Evolutionary conservation across 2,888 invertebrate genomes (phyloP).

Genomic region (Temnothorax rugatulus): DNA sequence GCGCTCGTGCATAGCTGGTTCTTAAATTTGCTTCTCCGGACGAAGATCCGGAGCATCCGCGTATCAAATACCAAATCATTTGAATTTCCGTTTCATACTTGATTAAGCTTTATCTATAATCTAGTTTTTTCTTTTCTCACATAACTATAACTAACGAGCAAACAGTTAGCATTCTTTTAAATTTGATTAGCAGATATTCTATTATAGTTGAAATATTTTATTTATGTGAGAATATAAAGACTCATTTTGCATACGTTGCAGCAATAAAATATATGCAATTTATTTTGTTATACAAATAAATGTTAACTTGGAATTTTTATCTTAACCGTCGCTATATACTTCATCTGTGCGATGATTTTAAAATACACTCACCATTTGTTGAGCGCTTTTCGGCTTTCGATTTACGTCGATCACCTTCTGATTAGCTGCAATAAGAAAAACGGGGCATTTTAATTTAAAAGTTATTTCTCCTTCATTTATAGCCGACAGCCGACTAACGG

Average conservation of each 20-base stretch:
- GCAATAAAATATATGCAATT: background rate
- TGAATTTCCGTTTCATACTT: background rate
- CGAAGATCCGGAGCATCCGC: background rate
- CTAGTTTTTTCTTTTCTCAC: background rate
- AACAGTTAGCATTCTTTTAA: background rate
- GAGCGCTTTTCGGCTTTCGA: conserved; percentile 95
- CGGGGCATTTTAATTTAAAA: conserved; percentile 45
- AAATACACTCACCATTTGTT: conserved; percentile 95
- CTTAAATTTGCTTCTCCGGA: conserved; percentile 32
- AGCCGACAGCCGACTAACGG: conserved; percentile 9
- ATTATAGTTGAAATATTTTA: background rate
- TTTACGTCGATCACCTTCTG: conserved; percentile 93
- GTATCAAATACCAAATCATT: conserved; percentile 6
- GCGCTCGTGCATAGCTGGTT: conserved; percentile 48
- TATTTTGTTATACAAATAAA: background rate
- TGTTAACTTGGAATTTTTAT: background rate
- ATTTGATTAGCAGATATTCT: background rate
- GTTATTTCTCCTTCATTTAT: conserved; percentile 20
- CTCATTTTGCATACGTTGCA: background rate
- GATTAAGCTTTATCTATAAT: background rate
- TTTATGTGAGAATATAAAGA: background rate
- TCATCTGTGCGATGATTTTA: background rate
- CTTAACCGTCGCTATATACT: background rate
- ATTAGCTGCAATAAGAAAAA: conserved; percentile 87
- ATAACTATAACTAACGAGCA: background rate